Evolutionary conservation across 1,140 invertebrate species (phyloP).

Genomic region (Hyphantria cunea): DNA sequence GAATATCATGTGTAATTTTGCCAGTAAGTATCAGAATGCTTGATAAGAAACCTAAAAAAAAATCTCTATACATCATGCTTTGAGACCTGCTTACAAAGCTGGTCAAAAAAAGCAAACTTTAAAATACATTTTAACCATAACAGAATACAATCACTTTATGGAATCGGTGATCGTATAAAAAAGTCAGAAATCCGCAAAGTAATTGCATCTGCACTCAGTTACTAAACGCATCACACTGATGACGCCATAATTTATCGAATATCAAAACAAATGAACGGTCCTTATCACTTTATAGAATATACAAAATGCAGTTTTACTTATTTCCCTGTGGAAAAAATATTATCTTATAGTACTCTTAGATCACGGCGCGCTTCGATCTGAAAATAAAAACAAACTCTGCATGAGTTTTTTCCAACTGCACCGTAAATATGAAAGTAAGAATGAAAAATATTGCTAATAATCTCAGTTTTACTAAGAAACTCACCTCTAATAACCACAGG

Average conservation of each 20-base stretch:
- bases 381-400: slow-evolving; percentile 47
- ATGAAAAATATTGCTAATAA: background rate
- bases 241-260: slow-evolving; percentile 78
- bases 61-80: slow-evolving; percentile 79
- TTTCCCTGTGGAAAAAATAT: slow-evolving; percentile 82
- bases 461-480: slow-evolving; percentile 17
- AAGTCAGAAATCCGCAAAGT: slow-evolving; percentile 76
- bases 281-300: slow-evolving; percentile 83
- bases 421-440: background rate
- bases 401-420: background rate
- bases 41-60: slow-evolving; percentile 78
- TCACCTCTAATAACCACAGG: slow-evolving; percentile 93
- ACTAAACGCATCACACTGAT: slow-evolving; percentile 73
- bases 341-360: slow-evolving; percentile 83
- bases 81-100: slow-evolving; percentile 70
- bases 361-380: slow-evolving; percentile 81
- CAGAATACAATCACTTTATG: slow-evolving; percentile 73
- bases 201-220: slow-evolving; percentile 65
- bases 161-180: slow-evolving; percentile 79
- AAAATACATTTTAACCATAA: slow-evolving; percentile 72
- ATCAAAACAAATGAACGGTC: slow-evolving; percentile 80
- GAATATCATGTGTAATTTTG: slow-evolving; percentile 28
- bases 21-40: slow-evolving; percentile 63
- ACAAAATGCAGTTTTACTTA: slow-evolving; percentile 83
- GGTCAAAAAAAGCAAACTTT: slow-evolving; percentile 74